These are phyloP conservation scores for Pseudochirops cupreus DNA, from an alignment of 2,797 vertebrate species.

Conservation along the genomic window DNA sequence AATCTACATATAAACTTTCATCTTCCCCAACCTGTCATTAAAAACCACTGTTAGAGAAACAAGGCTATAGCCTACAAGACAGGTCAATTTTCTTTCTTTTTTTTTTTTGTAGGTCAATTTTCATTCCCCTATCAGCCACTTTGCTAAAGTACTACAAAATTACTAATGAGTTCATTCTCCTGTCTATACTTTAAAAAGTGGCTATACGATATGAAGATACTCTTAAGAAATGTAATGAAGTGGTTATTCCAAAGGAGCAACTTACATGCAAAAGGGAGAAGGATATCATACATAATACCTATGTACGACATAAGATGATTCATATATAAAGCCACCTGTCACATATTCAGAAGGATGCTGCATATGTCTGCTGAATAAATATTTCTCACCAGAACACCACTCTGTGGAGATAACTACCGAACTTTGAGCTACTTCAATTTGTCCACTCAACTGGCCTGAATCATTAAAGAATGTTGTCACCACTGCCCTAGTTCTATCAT, in stretches of 20 bases:
- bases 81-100: neutral
- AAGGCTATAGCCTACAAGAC: neutral
- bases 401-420: conserved; percentile 70
- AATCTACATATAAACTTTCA: neutral
- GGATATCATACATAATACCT: neutral
- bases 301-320: neutral
- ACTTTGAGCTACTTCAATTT: conserved; percentile 66
- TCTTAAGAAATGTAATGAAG: conserved; percentile 2
- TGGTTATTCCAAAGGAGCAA: conserved; percentile 1
- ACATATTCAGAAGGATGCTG: conserved; percentile 38
- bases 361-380: conserved; percentile 53
- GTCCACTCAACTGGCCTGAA: conserved; percentile 72
- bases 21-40: neutral
- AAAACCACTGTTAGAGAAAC: neutral
- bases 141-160: neutral
- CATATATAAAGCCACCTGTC: neutral
- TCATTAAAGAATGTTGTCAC: conserved; percentile 63
- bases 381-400: conserved; percentile 60
- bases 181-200: conserved; percentile 38
- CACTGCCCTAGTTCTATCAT: conserved; percentile 59
- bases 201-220: neutral
- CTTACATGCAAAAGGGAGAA: neutral
- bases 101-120: neutral
- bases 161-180: neutral
- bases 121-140: neutral